Percentiles rank a stretch among this genome's conserved stretches.
phyloP scores from a whole-genome alignment of 2,797 vertebrate species.

The Scolopax rusticola region DNA sequence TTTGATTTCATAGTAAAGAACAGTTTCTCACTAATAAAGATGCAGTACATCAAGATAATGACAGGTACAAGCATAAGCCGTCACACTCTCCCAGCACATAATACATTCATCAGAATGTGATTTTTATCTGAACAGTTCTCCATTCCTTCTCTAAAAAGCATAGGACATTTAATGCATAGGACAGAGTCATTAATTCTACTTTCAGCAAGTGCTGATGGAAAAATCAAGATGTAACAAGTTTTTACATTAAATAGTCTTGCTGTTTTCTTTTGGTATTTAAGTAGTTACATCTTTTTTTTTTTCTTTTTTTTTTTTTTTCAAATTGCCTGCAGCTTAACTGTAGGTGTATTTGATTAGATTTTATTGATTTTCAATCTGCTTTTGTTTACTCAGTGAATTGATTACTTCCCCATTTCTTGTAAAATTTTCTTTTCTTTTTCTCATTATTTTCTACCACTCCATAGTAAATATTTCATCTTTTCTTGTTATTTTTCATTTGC shows the following conservation, averaged over 20 bases:
- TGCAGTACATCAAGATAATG: not conserved
- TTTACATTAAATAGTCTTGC: not conserved
- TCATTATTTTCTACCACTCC: not conserved
- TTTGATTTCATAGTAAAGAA: constrained; percentile 13
- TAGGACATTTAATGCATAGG: not conserved
- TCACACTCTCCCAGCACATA: not conserved
- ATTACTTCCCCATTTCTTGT: not conserved
- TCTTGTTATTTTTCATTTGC: not conserved
- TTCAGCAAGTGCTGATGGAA: not conserved
- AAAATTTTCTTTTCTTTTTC: not conserved
- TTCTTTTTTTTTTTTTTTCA: not conserved
- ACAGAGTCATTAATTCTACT: not conserved
- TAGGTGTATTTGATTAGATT: not conserved
- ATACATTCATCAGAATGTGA: not conserved
- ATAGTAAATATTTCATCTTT: not conserved
- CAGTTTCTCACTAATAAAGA: not conserved
- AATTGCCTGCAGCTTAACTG: not conserved
- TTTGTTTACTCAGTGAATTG: not conserved
- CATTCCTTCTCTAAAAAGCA: not conserved
- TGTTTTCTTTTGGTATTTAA: not conserved
- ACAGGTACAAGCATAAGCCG: not conserved
- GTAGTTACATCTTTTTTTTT: not conserved
- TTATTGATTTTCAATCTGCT: not conserved
- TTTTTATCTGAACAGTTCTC: not conserved
- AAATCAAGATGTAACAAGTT: not conserved